Conservation (phyloP, 2,888 invertebrate genomes). For the Mongoloraphidia duomilia region DNA sequence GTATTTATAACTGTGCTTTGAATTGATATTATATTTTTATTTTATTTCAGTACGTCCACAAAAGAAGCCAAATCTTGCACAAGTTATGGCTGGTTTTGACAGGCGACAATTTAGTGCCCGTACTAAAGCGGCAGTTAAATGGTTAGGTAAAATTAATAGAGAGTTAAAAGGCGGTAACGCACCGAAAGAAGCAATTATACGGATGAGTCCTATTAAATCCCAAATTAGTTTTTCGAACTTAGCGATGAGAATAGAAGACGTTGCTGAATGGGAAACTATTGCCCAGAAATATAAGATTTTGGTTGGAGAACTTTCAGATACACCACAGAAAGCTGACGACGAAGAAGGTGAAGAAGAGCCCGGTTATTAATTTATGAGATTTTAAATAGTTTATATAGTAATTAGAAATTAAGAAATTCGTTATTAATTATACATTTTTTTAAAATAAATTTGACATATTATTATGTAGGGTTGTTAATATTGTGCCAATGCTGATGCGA, state of each 20-base stretch:
- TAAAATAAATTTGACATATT: no score
- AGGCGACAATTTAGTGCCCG: constrained; percentile 59
- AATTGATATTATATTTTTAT: background rate
- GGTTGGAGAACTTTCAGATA: constrained; percentile 44
- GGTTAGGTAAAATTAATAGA: constrained; percentile 68
- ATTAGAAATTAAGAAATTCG: no score
- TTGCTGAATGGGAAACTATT: constrained; percentile 83
- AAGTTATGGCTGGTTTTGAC: constrained; percentile 63
- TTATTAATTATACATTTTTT: no score
- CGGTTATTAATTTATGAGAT: constrained; percentile 9
- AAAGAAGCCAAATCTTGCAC: constrained; percentile 68
- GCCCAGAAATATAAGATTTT: constrained; percentile 76
- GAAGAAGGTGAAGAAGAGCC: constrained; percentile 23
- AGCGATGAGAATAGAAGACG: constrained; percentile 69
- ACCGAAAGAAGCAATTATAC: constrained; percentile 68
- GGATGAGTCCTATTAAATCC: constrained; percentile 72
- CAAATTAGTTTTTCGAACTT: constrained; percentile 66
- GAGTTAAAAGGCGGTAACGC: constrained; percentile 51
- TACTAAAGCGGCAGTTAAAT: constrained; percentile 75
- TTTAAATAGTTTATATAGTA: no score
- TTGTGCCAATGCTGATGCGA: no score
- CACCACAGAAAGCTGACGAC: constrained; percentile 26
- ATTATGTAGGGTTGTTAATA: no score
- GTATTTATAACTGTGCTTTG: no score
- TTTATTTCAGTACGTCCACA: constrained; percentile 24